Base-by-base conservation (phyloP, 2,797 vertebrate genomes). In the Cuculus canorus region DNA sequence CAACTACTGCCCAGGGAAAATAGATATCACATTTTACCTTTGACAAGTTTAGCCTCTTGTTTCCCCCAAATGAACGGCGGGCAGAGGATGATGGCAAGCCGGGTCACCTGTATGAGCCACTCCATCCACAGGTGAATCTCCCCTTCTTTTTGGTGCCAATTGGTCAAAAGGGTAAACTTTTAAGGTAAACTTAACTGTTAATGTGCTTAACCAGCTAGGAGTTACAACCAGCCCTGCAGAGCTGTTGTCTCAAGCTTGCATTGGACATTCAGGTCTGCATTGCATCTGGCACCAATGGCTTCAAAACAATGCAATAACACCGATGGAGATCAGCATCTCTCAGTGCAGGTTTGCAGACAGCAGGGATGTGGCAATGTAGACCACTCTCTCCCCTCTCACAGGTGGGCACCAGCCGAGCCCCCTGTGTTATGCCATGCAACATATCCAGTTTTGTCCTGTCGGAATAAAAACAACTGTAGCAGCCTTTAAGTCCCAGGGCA, bases 401-500 rank as follows among this genome's bases (percentile, higher is more conserved):
- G 19, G 5, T 13, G 37, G 33, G 5, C 16, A 59, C 28, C 19
- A 47, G 28, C 17, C 32, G 35, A 5, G 13, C 53, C 10, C 56
- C 32, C 70, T 17, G 5, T 15, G 7, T 48, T 30, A 39, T 10
- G 39, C 43, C 65, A 37, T 7, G 10, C n/a, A 27, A 48, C 0
- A 0, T 7, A 8, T 25, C 8, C 9, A 3, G 1, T 61, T 41
- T 21, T 30, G 23, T n/a, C n/a, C n/a, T 63, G 7, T 18, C 37
- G 24, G 37, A 33, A 21, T 2, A 6, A 24, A 45, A 61, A 30
- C 14, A 3, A 3, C 17, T 25, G 4, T 6, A 7, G 39, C 15
- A 25, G 6, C 32, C 27, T 54, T 57, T 39, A 21, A 68, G 25
- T 15, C 11, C 15, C 37, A 72, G n/a, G 27, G 5, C 43, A 69